These are phyloP conservation scores for Microcaecilia unicolor DNA, from an alignment of 2,797 vertebrate genomes.

Conservation along the genomic window DNA sequence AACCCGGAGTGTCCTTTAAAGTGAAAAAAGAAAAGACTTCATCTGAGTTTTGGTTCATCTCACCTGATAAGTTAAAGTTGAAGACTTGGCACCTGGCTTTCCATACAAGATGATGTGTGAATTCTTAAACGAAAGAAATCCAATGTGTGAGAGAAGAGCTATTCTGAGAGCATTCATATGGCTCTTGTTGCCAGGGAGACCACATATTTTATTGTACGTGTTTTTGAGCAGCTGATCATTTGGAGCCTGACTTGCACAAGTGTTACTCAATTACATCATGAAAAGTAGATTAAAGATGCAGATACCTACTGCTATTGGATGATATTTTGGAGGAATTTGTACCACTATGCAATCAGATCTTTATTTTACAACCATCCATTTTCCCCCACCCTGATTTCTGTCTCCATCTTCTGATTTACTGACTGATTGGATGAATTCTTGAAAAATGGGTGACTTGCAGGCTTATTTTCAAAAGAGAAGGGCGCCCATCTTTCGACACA, in stretches of 20 bases:
- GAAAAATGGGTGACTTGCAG: too few relatives aligned
- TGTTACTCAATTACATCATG: conserved; percentile 1
- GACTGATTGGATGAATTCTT: too few relatives aligned
- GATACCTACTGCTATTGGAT: too few relatives aligned
- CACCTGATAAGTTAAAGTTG: neutral
- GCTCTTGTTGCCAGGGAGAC: conserved; percentile 47
- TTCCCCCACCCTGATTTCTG: too few relatives aligned
- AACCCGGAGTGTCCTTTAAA: neutral
- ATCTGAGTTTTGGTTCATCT: neutral
- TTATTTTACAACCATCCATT: too few relatives aligned
- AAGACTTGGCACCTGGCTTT: conserved; percentile 14
- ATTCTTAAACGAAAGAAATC: conserved; percentile 18
- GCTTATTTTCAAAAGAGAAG: too few relatives aligned
- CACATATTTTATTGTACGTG: conserved; percentile 17
- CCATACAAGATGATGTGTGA: conserved; percentile 21
- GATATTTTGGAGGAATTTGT: too few relatives aligned
- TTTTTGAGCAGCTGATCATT: conserved; percentile 35
- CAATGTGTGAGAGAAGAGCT: conserved; percentile 28
- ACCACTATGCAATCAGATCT: too few relatives aligned
- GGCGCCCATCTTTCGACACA: too few relatives aligned
- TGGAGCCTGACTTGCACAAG: conserved; percentile 19
- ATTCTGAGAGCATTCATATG: conserved; percentile 42
- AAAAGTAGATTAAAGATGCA: neutral
- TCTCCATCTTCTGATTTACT: too few relatives aligned
- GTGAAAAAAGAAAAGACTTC: neutral